A percentile compares a stretch with the other conserved stretches of the same genome.
Conservation (phyloP, 1,140 invertebrate species). For the Galleria mellonella region DNA sequence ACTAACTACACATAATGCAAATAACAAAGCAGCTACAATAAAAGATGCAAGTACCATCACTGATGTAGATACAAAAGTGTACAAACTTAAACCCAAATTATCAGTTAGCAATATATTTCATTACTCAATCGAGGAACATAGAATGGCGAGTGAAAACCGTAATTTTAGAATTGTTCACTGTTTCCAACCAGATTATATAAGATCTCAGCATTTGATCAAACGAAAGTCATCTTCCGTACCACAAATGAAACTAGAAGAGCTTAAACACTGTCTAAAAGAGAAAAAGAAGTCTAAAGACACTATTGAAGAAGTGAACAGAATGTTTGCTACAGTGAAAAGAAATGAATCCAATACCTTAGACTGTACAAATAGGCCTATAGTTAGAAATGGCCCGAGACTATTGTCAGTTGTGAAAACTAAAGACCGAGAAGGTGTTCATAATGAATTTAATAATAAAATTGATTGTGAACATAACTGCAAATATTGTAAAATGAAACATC, state of each 20-base stretch:
- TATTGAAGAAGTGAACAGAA: constrained; percentile 57
- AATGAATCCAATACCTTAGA: constrained; percentile 15
- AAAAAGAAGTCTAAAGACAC: constrained; percentile 53
- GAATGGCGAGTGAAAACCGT: constrained; percentile 12
- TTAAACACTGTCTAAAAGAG: constrained; percentile 47
- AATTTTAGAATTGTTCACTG: constrained; percentile 34
- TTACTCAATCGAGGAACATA: constrained; percentile 30
- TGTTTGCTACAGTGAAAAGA: constrained; percentile 51
- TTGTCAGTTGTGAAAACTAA: constrained; percentile 55
- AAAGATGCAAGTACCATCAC: constrained; percentile 41
- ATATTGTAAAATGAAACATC: constrained; percentile 30
- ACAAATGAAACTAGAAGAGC: constrained; percentile 59
- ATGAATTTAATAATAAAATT: constrained; percentile 3
- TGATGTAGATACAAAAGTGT: constrained; percentile 5
- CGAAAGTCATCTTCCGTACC: constrained; percentile 60
- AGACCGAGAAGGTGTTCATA: constrained; percentile 2
- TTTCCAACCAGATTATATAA: constrained; percentile 20
- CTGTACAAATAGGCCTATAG: constrained; percentile 32
- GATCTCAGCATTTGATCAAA: constrained; percentile 32
- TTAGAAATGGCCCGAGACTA: constrained; percentile 47
- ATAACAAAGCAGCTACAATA: constrained; percentile 22
- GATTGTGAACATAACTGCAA: constrained; percentile 13
- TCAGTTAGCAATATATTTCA: constrained; percentile 28
- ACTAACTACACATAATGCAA: constrained; percentile 13
- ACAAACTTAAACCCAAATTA: constrained; percentile 18